phyloP scores from a whole-genome alignment of 2,113 vertebrate genomes.

The Peromyscus maniculatus region DNA sequence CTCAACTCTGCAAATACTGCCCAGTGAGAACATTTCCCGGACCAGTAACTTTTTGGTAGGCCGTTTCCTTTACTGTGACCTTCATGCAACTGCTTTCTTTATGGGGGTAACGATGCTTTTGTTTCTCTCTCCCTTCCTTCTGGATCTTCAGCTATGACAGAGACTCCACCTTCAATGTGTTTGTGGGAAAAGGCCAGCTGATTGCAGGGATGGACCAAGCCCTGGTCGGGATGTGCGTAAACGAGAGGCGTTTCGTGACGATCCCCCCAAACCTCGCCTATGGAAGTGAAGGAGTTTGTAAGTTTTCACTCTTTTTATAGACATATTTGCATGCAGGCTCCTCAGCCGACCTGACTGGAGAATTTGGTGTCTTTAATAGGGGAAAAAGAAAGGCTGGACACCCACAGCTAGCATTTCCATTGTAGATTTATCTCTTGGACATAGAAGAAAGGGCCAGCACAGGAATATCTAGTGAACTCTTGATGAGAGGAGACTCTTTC shows the following conservation, averaged over 20 bases:
- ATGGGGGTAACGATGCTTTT: neutral
- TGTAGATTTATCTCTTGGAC: neutral
- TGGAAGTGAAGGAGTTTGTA: slow-evolving; percentile 93
- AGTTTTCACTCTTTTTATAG: slow-evolving; percentile 69
- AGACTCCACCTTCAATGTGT: slow-evolving; percentile 96
- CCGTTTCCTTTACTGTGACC: no score
- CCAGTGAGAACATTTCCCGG: neutral
- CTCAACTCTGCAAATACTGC: neutral
- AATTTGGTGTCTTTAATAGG: neutral
- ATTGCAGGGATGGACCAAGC: slow-evolving; percentile 98
- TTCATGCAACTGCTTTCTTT: neutral
- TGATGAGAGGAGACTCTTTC: neutral
- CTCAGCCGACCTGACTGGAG: neutral
- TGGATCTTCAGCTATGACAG: slow-evolving; percentile 94
- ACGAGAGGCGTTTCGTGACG: slow-evolving; percentile 94
- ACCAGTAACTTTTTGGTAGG: neutral
- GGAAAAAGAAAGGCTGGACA: neutral
- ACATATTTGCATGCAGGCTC: neutral
- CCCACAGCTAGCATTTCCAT: neutral
- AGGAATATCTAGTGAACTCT: neutral
- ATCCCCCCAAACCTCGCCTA: slow-evolving; percentile 96
- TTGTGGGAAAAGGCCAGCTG: slow-evolving; percentile 95
- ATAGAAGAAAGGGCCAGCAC: neutral
- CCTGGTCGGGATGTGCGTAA: slow-evolving; percentile 97
- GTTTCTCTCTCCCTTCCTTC: neutral